Percentiles rank a stretch among this genome's conserved stretches.
Conservation (phyloP, 35 echinoderm and acorn worm genomes). For the Amphiura filiformis region DNA sequence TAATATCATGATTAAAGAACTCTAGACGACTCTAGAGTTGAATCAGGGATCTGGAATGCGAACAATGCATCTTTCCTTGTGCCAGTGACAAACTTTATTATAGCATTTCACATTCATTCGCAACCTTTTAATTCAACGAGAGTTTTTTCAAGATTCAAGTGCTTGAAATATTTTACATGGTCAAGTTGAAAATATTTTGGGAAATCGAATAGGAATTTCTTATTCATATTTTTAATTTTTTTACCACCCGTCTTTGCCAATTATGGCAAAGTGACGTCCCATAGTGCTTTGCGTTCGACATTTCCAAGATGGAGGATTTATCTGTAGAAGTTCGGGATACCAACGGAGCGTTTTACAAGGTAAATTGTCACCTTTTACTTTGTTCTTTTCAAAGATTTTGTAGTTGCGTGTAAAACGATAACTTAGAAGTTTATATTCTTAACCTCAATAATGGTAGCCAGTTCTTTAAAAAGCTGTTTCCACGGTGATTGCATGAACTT, state of each 20-base stretch:
- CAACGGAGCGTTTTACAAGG: constrained; percentile 50
- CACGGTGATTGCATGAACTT: too few species aligned
- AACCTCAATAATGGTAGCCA: neutral
- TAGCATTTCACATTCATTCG: too few species aligned
- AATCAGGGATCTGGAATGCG: neutral
- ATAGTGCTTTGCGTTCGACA: constrained; percentile 19
- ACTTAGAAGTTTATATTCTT: neutral
- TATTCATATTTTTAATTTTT: neutral
- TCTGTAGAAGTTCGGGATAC: constrained; percentile 50
- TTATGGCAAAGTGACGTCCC: constrained; percentile 9
- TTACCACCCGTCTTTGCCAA: neutral
- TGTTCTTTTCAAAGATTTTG: neutral
- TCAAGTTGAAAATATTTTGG: neutral
- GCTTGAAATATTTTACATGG: neutral
- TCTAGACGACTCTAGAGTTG: neutral
- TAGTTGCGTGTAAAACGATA: neutral
- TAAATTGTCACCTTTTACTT: neutral
- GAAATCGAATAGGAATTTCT: neutral
- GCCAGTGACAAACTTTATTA: too few species aligned
- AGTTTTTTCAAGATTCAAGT: neutral
- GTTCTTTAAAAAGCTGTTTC: neutral
- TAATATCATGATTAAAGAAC: neutral
- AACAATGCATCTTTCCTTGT: too few species aligned
- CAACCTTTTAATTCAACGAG: too few species aligned
- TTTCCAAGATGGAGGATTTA: constrained; percentile 42